These are phyloP conservation scores for Dasysyrphus albostriatus DNA, from an alignment of 2,888 invertebrate genomes.

Conservation along the genomic window DNA sequence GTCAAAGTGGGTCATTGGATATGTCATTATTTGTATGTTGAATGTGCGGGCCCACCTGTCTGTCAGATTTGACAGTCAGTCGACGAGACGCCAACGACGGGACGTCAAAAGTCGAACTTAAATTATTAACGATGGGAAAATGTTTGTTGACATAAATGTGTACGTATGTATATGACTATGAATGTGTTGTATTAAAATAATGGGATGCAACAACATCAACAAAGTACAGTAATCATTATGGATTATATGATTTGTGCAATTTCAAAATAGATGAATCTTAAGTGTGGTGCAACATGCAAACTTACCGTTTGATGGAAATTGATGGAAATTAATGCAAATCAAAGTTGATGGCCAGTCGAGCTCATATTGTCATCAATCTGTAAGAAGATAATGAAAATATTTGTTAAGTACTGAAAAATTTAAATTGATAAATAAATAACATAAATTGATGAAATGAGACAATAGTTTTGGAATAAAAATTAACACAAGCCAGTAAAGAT, in stretches of 20 bases:
- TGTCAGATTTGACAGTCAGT: slow-evolving; percentile 45
- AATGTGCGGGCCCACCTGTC: slow-evolving; percentile 54
- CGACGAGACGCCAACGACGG: no score
- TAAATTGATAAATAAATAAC: no score
- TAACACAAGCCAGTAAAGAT: not conserved
- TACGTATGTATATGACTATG: not conserved
- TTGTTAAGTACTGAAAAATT: not conserved
- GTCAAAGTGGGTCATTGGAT: slow-evolving; percentile 71
- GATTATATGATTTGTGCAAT: slow-evolving; percentile 7
- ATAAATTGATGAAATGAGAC: not conserved
- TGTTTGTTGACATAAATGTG: not conserved
- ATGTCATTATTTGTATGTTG: slow-evolving; percentile 59
- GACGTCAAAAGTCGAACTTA: slow-evolving; percentile 25
- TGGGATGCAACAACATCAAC: not conserved
- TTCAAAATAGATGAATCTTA: slow-evolving; percentile 25
- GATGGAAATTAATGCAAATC: slow-evolving; percentile 40
- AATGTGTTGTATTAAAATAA: not conserved
- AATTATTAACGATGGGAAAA: slow-evolving; percentile 45
- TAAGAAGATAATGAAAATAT: slow-evolving; percentile 38
- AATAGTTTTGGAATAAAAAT: not conserved
- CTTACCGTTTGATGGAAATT: slow-evolving; percentile 66
- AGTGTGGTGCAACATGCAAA: slow-evolving; percentile 42
- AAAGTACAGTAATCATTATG: slow-evolving; percentile 1
- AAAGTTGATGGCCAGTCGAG: not conserved
- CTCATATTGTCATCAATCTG: slow-evolving; percentile 63